Percentiles rank a stretch among this genome's conserved stretches.
Conservation (phyloP, 1,140 invertebrate genomes). For the Streblospio benedicti region DNA sequence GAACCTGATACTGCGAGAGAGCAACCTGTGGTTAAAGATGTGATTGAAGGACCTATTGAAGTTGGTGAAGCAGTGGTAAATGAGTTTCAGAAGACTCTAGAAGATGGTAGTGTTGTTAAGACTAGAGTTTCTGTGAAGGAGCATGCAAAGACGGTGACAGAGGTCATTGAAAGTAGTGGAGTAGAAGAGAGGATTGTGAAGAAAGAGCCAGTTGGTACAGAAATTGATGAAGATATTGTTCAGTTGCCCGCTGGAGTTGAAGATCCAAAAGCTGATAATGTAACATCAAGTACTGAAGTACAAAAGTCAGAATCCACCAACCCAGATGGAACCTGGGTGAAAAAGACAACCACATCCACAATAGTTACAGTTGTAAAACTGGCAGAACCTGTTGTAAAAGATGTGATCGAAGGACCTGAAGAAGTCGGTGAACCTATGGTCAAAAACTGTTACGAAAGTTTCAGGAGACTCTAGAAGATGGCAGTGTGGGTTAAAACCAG, state of each 20-base stretch:
- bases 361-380: no score
- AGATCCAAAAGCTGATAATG: neutral
- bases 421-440: slow-evolving; percentile 28
- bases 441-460: no score
- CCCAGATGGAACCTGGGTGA: slow-evolving; percentile 13
- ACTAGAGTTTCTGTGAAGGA: slow-evolving; percentile 17
- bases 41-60: slow-evolving; percentile 6
- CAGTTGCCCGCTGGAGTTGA: neutral
- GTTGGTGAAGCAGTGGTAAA: no score
- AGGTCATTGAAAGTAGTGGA: neutral
- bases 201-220: neutral
- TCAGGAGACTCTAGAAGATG: slow-evolving; percentile 33
- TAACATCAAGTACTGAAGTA: slow-evolving; percentile 1
- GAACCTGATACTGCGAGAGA: no score
- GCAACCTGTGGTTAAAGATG: no score
- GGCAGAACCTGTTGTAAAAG: no score
- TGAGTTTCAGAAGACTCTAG: no score
- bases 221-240: neutral
- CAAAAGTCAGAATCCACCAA: slow-evolving; percentile 6
- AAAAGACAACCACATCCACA: neutral
- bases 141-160: slow-evolving; percentile 26
- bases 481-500: slow-evolving; percentile 28
- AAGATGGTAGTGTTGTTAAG: slow-evolving; percentile 28
- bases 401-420: neutral
- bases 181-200: no score